Evolutionary conservation across 1,140 invertebrate genomes (phyloP), one percentile per base, ranked within the genome.

Genomic region (Phocides pigmalion): DNA sequence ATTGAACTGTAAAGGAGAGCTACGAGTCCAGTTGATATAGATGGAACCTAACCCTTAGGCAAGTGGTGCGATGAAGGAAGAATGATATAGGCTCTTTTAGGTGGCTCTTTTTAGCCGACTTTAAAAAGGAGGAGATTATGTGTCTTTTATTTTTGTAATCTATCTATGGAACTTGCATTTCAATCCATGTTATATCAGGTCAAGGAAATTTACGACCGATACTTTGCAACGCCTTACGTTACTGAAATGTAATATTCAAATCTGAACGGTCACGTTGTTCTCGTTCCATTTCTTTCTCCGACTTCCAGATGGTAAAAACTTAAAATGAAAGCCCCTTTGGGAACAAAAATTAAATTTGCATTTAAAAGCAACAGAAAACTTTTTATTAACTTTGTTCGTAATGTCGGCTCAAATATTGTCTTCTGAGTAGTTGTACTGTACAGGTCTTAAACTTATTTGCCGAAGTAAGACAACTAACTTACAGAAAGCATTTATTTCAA

Each of bases 311-410:
- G 16, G 32, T 53, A 53, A 53, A 37, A 53, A 46, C 42, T 46
- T 46, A 46, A 46, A 46, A 22, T 46, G 17, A 17, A 46, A 46
- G 17, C 17, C 17, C 1, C 42, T 46, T 46, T 46, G 11, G 32
- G 32, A 53, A 35, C 32, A 53, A 20, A 53, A 53, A 53, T 53
- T 53, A 17, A 53, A 53, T 53, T 39, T 37, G 50, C 32, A 53
- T 53, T 51, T 53, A 53, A 53, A 53, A 37, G 50, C 32, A 53
- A 53, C 50, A 51, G 28, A 4, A 35, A 5, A 8, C 9, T 15
- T 56, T 25, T 56, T 56, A 56, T 28, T 56, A 42, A 56, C 12
- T 56, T 28, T n/a, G 53, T 20, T 15, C 16, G 12, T 28, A 19
- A 28, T 19, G 37, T 56, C 22, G 22, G 47, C 46, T 54, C 12